Base-by-base conservation (phyloP, 2,113 vertebrate species). In the Myanophis thanlyinensis region DNA sequence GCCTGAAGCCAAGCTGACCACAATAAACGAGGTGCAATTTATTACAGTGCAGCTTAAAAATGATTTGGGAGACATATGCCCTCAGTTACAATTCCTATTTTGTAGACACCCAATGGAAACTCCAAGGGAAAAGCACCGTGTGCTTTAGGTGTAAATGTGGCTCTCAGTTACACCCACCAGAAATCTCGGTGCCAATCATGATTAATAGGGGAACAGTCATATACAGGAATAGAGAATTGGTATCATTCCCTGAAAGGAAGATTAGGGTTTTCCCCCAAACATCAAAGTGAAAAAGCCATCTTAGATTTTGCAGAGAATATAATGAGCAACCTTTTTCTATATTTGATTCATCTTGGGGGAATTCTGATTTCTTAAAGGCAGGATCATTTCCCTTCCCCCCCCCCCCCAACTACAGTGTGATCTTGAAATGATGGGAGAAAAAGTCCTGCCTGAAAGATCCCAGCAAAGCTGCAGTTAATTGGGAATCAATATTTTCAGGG, bases 51-150 rank as follows among this genome's bases (percentile, higher is more conserved):
- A 7, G 35, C n/a, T 80, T 18, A 80, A 44, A 80, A 44, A 80
- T 80, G 35, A 22, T 80, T 40, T 20, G 18, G 18, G 35, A 44
- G 35, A 40, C 8, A 22, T 4, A 3, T 9, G 35, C 85, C 35
- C 12, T 89, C 53, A 2, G 25, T 25, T 52, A 27, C 25, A 27
- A 25, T 18, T 48, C 27, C 91, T 85, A 27, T 30, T 85, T 62
- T 93, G 94, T 93, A 88, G 87, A 88, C 44, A 22, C 84, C n/a
- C 4, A 90, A n/a, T n/a, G 93, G 67, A 84, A 93, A 85, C 62
- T 93, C 91, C 88, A 46, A 92, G 44, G 47, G 89, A 91, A 95
- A 96, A 95, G 59, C 85, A 20, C 25, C 6, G 10, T 48, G 49
- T 49, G 27, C 84, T 85, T 47, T 48, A 23, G 4, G 30, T 86